These are phyloP conservation scores for Phaetusa simplex DNA, from an alignment of 2,113 vertebrate genomes.

Conservation along the genomic window DNA sequence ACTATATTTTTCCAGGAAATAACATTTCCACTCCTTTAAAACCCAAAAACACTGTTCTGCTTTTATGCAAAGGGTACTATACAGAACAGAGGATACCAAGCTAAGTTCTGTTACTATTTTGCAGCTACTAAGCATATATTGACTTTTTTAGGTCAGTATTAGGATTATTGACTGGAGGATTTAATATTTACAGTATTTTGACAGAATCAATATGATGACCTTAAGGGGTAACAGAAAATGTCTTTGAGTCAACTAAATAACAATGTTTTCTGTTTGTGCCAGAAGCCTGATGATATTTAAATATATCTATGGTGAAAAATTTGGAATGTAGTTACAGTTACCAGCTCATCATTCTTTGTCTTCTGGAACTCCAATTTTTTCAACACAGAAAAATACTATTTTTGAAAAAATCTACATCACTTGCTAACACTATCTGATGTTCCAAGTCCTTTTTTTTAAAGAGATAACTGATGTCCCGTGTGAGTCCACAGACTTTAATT, in stretches of 20 bases:
- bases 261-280: not conserved
- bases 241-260: conserved; percentile 30
- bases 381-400: not conserved
- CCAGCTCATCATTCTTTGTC: not conserved
- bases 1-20: not conserved
- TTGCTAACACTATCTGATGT: not conserved
- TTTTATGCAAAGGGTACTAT: not conserved
- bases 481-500: not conserved
- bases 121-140: conserved; percentile 32
- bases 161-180: conserved; percentile 55
- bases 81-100: not conserved
- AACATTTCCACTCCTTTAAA: not conserved
- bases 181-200: conserved; percentile 60
- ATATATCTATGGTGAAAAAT: not conserved
- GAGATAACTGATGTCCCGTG: not conserved
- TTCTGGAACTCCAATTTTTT: not conserved
- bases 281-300: not conserved
- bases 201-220: conserved; percentile 61
- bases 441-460: not conserved
- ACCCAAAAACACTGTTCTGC: not conserved
- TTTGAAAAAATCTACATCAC: not conserved
- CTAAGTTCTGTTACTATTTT: not conserved
- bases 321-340: not conserved
- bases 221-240: conserved; percentile 17
- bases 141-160: conserved; percentile 44